A percentile compares a stretch with the other conserved stretches of the same genome.
phyloP scores from a whole-genome alignment of 2,113 vertebrate genomes.

The Microcebus ravelobensis region DNA sequence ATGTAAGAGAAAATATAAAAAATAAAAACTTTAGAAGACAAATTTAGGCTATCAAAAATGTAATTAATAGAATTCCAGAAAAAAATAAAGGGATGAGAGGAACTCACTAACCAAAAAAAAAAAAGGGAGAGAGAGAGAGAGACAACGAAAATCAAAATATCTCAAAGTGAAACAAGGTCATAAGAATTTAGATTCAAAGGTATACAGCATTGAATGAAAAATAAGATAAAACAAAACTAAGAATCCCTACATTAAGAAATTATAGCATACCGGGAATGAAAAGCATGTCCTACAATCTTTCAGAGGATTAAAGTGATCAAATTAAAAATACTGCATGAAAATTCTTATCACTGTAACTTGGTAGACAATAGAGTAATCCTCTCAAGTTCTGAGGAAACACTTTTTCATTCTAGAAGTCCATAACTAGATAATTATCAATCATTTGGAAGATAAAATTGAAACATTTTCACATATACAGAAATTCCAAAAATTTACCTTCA shows the following conservation, averaged over 20 bases:
- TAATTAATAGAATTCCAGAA: slow-evolving; percentile 15
- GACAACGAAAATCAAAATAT: background rate
- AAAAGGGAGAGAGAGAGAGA: background rate
- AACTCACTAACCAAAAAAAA: background rate
- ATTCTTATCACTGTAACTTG: background rate
- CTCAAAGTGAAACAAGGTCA: background rate
- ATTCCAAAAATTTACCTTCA: background rate
- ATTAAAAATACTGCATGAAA: background rate
- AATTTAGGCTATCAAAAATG: background rate
- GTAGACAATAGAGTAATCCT: background rate
- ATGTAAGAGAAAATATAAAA: background rate
- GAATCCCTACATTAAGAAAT: background rate
- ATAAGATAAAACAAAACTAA: background rate
- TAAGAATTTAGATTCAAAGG: background rate
- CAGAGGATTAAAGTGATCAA: background rate
- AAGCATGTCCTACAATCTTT: background rate
- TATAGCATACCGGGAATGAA: background rate
- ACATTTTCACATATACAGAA: background rate
- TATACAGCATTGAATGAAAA: background rate
- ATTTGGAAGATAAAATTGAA: background rate
- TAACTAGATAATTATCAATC: background rate
- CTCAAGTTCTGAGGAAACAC: background rate
- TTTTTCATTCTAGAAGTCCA: background rate
- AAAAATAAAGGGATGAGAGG: background rate
- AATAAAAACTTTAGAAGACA: background rate